Percentiles rank a stretch among this genome's conserved stretches.
Evolutionary conservation across 2,797 vertebrate species (phyloP).

Genomic region (Erpetoichthys calabaricus): DNA sequence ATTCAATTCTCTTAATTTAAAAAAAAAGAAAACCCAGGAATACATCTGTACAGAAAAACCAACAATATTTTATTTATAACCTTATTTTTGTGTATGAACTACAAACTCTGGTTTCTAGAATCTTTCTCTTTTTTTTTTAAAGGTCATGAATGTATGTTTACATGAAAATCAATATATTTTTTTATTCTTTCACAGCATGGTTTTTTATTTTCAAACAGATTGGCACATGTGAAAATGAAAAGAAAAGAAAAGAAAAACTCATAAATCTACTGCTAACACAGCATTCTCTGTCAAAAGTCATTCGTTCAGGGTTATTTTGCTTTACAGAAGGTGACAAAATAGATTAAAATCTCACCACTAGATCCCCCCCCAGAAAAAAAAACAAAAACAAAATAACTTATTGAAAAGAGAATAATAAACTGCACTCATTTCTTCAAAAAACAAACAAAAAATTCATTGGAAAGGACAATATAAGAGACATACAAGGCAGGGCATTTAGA

Average conservation of each 20-base stretch:
- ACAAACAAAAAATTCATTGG: no score
- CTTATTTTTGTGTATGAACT: constrained; percentile 91
- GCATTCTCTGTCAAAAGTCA: constrained; percentile 5
- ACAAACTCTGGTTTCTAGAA: constrained; percentile 94
- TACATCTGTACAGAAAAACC: constrained; percentile 57
- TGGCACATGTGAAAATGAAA: constrained; percentile 65
- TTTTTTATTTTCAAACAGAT: constrained; percentile 66
- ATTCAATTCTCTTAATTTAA: no score
- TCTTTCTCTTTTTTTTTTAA: constrained; percentile 58
- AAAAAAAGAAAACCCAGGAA: constrained; percentile 15
- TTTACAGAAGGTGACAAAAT: constrained; percentile 65
- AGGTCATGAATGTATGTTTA: constrained; percentile 79
- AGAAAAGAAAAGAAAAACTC: constrained; percentile 38
- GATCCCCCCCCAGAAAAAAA: constrained; percentile 62
- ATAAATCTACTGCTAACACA: constrained; percentile 14
- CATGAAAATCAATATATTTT: constrained; percentile 66
- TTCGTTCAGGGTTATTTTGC: constrained; percentile 36
- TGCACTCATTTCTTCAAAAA: no score
- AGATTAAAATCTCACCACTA: constrained; percentile 60
- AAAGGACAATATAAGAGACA: no score
- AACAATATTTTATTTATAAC: constrained; percentile 97
- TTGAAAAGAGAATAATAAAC: constrained; percentile 26
- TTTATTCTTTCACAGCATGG: constrained; percentile 54
- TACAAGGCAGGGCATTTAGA: no score
- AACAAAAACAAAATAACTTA: constrained; percentile 22